Evolutionary conservation across 2,888 invertebrate genomes (phyloP), one percentile per base, ranked within the genome.

Genomic region (Atrina japonica): DNA sequence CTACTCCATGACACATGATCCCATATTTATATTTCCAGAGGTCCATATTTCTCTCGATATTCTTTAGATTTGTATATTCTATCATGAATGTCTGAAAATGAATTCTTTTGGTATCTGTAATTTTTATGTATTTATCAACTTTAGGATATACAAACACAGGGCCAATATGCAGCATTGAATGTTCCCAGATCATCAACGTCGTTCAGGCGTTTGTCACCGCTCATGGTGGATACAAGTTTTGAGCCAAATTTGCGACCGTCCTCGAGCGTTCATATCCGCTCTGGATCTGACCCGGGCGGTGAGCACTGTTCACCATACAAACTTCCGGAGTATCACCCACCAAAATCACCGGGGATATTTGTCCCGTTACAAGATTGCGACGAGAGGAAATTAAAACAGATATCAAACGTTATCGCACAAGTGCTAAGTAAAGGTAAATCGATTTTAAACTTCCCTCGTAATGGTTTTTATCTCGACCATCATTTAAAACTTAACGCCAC

Each of bases 331-430:
- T 23, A 52, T 25, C 52, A 7, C 6, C 53, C 53, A 3, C 40
- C 53, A 6, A 65, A 43, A 18, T 65, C 65, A 9, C 53, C 65
- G 2, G 65, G 65, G 9, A 65, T 65, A 55, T 65, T 65, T 55
- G 43, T 65, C n/a, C 65, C 65, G 5, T 29, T 53, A 27, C 16
- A 53, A n/a, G 27, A 52, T 25, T 25, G 11, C 7, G 65, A 65
- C n/a, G 65, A 49, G 11, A 35, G 50, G 18, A 65, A 35, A 29
- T 43, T 41, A 27, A 45, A 65, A 18, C 41, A 41, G 43, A 41
- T 65, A 2, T 41, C 41, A 21, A 27, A 29, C 9, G 65, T 53
- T 11, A 65, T 65, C 14, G 25, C 29, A 18, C 40, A 65, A 14
- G 43, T 53, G 0, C 27, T 65, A 18, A 40, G 14, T 14, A 41